These are phyloP conservation scores for Hassar affinis DNA, from an alignment of 2,113 vertebrate species.

Conservation along the genomic window DNA sequence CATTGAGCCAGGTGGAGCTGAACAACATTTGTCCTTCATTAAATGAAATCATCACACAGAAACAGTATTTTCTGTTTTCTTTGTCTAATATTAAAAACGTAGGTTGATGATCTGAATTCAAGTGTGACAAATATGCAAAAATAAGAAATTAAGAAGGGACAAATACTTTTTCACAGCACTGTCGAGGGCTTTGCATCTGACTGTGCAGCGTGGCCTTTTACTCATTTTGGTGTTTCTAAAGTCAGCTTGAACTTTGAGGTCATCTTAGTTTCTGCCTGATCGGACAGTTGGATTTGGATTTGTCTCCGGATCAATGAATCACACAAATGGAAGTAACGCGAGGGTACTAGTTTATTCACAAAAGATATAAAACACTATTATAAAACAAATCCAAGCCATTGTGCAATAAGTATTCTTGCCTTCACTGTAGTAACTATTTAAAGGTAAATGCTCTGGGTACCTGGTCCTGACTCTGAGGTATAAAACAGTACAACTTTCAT, in stretches of 20 bases:
- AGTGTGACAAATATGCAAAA: too few species aligned
- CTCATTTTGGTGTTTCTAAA: constrained; percentile 14
- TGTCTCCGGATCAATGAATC: not conserved
- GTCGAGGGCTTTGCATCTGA: constrained; percentile 18
- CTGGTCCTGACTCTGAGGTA: not conserved
- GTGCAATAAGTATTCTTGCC: not conserved
- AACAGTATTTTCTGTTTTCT: too few species aligned
- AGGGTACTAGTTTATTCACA: not conserved
- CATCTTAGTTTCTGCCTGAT: not conserved
- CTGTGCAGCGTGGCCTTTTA: constrained; percentile 7
- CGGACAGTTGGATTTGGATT: not conserved
- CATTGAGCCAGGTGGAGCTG: too few species aligned
- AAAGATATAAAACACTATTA: not conserved
- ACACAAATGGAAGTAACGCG: not conserved
- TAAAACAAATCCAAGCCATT: not conserved
- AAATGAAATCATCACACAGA: too few species aligned
- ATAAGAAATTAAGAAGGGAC: too few species aligned
- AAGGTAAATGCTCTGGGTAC: not conserved
- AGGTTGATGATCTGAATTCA: too few species aligned
- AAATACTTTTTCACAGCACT: not conserved
- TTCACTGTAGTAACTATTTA: not conserved
- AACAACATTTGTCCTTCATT: too few species aligned
- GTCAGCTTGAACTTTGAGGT: not conserved
- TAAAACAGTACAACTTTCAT: not conserved
- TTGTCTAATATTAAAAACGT: too few species aligned